Evolutionary conservation across 2,888 invertebrate species (phyloP), one percentile per base, ranked within the genome.

Genomic region (Agriopis marginaria): DNA sequence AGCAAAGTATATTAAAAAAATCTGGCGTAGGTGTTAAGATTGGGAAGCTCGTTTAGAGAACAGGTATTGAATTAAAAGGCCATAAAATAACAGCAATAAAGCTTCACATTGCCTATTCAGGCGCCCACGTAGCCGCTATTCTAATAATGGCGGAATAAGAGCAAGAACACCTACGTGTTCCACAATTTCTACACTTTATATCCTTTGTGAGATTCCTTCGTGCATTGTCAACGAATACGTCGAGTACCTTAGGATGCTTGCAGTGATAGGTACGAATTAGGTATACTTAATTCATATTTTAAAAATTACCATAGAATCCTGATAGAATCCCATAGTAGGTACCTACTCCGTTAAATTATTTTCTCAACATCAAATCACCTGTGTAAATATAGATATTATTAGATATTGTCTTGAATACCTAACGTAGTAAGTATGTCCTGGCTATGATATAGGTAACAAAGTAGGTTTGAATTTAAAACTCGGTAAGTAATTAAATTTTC

Each of bases 71-170:
- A 72, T 74, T 71, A 75, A 76, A 80, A 71, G 73, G 74, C 66
- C 50, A 73, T 69, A 73, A 76, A 77, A 68, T 75, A 73, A 73
- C 67, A 74, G 73, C 73, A 75, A 80, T 81, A 79, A 78, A 80
- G 79, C 71, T 66, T 74, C 70, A 79, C 79, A 79, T 77, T 78
- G 76, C 71, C 72, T 75, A 78, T 81, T 80, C 78, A 75, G 68
- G 70, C 80, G 75, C 83, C 83, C 80, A 84, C 83, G 79, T 80
- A 78, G 78, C 68, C 73, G 72, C 77, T 72, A 80, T 81, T 81
- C 78, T 78, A 74, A 74, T 82, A 82, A 83, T 79, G 75, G 74
- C 77, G 68, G 76, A 79, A 79, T 80, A 71, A 67, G 73, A 80
- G 74, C 70, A 70, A 14, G 77, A 77, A 74, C 80, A 75, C 83